phyloP scores from a whole-genome alignment of 2,888 invertebrate species.

The Gryllus longicercus region DNA sequence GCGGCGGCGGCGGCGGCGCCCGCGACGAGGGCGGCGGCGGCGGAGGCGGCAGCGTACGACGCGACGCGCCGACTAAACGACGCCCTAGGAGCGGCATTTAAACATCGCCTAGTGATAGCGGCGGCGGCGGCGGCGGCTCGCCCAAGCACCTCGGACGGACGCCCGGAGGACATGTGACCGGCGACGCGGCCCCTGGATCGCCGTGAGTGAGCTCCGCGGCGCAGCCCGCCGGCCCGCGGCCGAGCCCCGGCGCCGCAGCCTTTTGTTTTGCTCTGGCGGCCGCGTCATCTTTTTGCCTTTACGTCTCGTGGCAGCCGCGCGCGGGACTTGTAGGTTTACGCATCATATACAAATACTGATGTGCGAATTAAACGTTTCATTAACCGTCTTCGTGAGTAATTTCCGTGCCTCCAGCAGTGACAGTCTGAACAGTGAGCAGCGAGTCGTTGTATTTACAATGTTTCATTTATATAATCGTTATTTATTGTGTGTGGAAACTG shows the following conservation, averaged over 20 bases:
- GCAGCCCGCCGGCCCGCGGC: not conserved
- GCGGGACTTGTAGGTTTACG: too few relatives aligned
- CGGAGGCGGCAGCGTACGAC: not conserved
- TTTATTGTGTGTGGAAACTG: too few relatives aligned
- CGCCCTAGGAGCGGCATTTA: constrained; percentile 17
- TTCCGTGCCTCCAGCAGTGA: too few relatives aligned
- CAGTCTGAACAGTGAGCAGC: too few relatives aligned
- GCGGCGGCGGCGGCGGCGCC: not conserved
- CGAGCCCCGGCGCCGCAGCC: not conserved
- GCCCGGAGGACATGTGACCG: not conserved
- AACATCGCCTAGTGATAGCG: constrained; percentile 17
- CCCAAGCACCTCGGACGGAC: not conserved
- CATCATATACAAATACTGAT: too few relatives aligned
- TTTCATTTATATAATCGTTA: too few relatives aligned
- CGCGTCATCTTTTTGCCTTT: too few relatives aligned
- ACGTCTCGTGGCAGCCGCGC: too few relatives aligned
- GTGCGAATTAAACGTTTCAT: too few relatives aligned
- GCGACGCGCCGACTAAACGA: constrained; percentile 2
- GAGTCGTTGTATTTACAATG: too few relatives aligned
- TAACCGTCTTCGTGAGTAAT: too few relatives aligned
- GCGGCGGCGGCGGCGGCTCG: not conserved
- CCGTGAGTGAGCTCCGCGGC: not conserved
- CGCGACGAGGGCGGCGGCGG: not conserved
- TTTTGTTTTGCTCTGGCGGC: too few relatives aligned
- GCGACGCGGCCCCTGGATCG: not conserved